A percentile compares a stretch with the other conserved stretches of the same genome.
Conservation (phyloP, 2,797 vertebrate species). For the Rhadinocentrus ornatus region DNA sequence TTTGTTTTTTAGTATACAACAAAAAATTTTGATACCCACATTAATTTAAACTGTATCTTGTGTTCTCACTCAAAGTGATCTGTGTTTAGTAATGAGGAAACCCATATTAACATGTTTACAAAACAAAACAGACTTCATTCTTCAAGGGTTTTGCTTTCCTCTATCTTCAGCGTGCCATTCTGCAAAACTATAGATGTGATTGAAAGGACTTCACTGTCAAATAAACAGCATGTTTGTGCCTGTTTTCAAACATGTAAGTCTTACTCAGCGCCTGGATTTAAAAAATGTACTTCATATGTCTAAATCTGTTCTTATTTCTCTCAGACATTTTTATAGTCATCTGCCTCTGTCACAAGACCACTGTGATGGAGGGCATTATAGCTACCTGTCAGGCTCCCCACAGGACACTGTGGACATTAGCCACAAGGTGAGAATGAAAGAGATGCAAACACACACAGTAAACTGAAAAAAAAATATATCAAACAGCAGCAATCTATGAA, state of each 20-base stretch:
- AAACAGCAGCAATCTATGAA: neutral
- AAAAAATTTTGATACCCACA: neutral
- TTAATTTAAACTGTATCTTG: neutral
- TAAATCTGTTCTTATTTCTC: conserved; percentile 11
- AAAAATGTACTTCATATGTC: neutral
- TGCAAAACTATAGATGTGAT: neutral
- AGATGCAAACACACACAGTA: neutral
- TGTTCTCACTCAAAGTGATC: neutral
- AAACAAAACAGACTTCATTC: neutral
- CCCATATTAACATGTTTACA: neutral
- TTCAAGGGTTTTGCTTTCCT: neutral
- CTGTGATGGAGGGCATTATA: conserved; percentile 75
- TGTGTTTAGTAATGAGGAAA: neutral
- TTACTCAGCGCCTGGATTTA: neutral
- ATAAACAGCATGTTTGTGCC: neutral
- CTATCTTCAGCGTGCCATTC: neutral
- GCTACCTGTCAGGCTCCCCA: conserved; percentile 78
- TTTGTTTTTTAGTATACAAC: too few relatives aligned
- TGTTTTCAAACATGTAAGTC: neutral
- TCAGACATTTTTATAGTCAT: conserved; percentile 79
- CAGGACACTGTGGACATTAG: conserved; percentile 77
- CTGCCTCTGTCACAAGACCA: conserved; percentile 80
- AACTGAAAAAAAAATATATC: neutral
- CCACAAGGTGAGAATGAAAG: conserved; percentile 67
- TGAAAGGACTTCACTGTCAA: neutral